Base-by-base conservation (phyloP, 2,888 invertebrate species). In the Yponomeuta evonymella region DNA sequence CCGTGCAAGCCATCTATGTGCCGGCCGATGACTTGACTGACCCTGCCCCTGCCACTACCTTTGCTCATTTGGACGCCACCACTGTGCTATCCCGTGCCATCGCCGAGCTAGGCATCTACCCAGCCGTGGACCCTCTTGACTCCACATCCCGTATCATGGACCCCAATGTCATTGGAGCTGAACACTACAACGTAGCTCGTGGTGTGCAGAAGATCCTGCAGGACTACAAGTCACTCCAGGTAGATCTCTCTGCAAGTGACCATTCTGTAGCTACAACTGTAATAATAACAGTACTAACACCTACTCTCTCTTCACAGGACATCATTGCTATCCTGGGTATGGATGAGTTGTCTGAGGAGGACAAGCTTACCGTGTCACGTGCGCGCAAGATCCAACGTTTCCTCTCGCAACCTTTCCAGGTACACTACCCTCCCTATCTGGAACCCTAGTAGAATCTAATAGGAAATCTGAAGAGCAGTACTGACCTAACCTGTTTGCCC, bases 1-100 rank as follows among this genome's bases (percentile, higher is more conserved):
- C 96, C 70, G 97, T 97, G 77, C 96, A 96, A 90, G 97, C 97
- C 75, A 96, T 97, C 82, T 97, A 98, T 81, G 98, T 98, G 79
- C 98, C 98, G 33, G 98, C 98, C 83, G 98, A 98, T 89, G 98
- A 98, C 90, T 95, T 98, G 92, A 98, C 98, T 81, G 98, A 98
- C 93, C 98, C 98, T 74, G 98, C 98, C 70, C 98, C 98, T 70
- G 98, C 98, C 76, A 98, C 98, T 73, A 98, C 98, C 48, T 98
- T 98, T 82, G 97, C 98, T 89, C 98, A 98, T 90, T 96, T 98
- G 94, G 98, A 98, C 82, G 98, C 98, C 84, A 98, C 98, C 75
- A 98, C 98, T 86, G 98, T 98, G 76, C 90, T 98, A 89, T 97
- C 97, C 33, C 95, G 98, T 84, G 97, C 97, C 79, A 98, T 98